phyloP scores from a whole-genome alignment of 2,888 invertebrate genomes.

The Caprella mutica region DNA sequence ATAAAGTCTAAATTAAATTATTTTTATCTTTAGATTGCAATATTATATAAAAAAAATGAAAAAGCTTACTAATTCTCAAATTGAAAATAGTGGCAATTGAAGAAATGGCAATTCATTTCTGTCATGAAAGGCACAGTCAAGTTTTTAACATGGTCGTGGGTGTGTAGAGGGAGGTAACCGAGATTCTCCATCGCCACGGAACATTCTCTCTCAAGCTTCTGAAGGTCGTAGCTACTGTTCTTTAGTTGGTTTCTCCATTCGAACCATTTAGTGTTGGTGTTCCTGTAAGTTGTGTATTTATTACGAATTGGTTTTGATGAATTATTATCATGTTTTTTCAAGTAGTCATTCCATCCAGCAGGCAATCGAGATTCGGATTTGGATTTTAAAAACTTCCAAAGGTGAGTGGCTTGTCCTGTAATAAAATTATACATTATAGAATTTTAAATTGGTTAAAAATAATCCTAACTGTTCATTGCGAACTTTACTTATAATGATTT shows the following conservation, averaged over 20 bases:
- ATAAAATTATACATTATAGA: background rate
- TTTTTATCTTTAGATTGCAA: too few relatives aligned
- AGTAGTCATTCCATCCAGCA: background rate
- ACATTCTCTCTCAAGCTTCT: background rate
- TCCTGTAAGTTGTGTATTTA: conserved; percentile 2
- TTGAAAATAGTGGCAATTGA: too few relatives aligned
- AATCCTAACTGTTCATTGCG: too few relatives aligned
- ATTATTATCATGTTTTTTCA: background rate
- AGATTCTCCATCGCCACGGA: background rate
- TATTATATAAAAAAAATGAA: too few relatives aligned
- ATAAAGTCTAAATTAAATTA: too few relatives aligned
- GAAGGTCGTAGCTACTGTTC: too few relatives aligned
- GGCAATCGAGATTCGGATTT: background rate
- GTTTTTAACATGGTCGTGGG: background rate
- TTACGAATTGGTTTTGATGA: too few relatives aligned
- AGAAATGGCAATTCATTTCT: conserved; percentile 1
- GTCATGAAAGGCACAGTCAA: background rate
- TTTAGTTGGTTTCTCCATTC: conserved; percentile 1
- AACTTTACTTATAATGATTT: too few relatives aligned
- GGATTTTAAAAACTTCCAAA: conserved; percentile 1
- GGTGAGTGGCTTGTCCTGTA: background rate
- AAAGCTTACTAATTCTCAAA: too few relatives aligned
- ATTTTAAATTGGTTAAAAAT: too few relatives aligned
- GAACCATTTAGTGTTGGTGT: background rate
- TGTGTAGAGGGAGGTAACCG: background rate